Base-by-base conservation (phyloP, 2,113 vertebrate genomes). In the Coryphaenoides rupestris region DNA sequence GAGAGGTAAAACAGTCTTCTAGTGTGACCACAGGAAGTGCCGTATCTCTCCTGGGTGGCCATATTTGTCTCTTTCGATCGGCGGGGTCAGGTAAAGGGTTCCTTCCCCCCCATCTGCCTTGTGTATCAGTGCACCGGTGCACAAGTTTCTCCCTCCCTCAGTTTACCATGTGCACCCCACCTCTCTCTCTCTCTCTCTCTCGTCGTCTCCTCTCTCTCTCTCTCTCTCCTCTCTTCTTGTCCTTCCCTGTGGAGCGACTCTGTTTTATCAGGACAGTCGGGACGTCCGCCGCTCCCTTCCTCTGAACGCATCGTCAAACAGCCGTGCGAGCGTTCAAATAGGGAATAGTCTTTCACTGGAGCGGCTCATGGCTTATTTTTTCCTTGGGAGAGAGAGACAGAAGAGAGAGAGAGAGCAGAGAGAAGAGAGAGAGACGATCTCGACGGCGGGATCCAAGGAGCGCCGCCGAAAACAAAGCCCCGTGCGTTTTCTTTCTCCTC, bases 261-360 rank as follows among this genome's bases (percentile, higher is more conserved):
- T 80, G 87, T 88, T 89, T 80, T 88, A 89, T 83, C 86, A 85
- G 78, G 75, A 77, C 80, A 77, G 70, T 72, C 83, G 87, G 77
- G 78, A 84, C 58, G 72, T 68, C 62, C 58, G 72, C 69, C 62
- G 75, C 66, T 73, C 61, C 75, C 16, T 49, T 64, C 81, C 76
- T 78, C 80, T 81, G 77, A 86, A 89, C 91, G 89, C 89, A n/a
- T 91, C 89, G 91, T 90, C 85, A 89, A 91, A 91, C 90, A 90
- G 86, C 84, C 78, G 71, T 47, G 68, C 76, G 80, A 5, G 23
- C 71, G 85, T 87, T 86, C 84, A 85, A 89, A n/a, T n/a, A 89
- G 89, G 89, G 86, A 88, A 91, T 88, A 91, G 90, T 89, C 88
- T 88, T 88, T 87, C 86, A 81, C 74, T 80, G 82, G 83, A 89